Conservation (phyloP, 2,797 vertebrate species). For the Gambelia wislizenii region DNA sequence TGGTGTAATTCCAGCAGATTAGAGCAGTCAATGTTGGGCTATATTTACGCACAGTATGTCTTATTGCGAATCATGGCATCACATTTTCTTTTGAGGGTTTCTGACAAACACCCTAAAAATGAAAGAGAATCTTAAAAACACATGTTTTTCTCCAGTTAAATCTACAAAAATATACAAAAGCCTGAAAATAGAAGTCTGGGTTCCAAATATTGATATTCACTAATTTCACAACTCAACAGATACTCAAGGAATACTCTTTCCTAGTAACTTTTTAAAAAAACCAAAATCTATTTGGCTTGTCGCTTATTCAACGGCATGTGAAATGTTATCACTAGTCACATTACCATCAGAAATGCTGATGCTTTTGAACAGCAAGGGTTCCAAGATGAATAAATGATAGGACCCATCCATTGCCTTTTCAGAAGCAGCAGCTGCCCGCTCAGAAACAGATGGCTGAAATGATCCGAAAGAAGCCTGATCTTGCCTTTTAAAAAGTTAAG, state of each 20-base stretch:
- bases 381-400: conserved; percentile 15
- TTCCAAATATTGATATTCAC: neutral
- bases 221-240: neutral
- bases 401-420: neutral
- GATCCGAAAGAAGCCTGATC: conserved; percentile 14
- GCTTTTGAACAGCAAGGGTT: neutral
- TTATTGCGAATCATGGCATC: neutral
- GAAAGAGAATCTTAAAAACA: neutral
- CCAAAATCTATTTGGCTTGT: neutral
- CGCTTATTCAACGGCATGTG: neutral
- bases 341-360: conserved; percentile 6
- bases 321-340: conserved; percentile 10
- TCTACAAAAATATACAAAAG: neutral
- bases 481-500: conserved; percentile 6
- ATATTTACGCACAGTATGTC: no score
- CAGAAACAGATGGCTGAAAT: conserved; percentile 36
- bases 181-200: neutral
- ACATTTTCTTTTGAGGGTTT: neutral
- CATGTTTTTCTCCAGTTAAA: neutral
- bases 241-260: neutral
- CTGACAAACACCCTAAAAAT: neutral
- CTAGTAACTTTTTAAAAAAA: neutral
- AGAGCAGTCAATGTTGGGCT: neutral
- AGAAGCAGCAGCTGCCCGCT: conserved; percentile 9
- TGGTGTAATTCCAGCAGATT: neutral